Percentiles rank a stretch among this genome's conserved stretches.
Evolutionary conservation across 2,797 vertebrate species (phyloP).

Genomic region (Mionectes olivaceus): DNA sequence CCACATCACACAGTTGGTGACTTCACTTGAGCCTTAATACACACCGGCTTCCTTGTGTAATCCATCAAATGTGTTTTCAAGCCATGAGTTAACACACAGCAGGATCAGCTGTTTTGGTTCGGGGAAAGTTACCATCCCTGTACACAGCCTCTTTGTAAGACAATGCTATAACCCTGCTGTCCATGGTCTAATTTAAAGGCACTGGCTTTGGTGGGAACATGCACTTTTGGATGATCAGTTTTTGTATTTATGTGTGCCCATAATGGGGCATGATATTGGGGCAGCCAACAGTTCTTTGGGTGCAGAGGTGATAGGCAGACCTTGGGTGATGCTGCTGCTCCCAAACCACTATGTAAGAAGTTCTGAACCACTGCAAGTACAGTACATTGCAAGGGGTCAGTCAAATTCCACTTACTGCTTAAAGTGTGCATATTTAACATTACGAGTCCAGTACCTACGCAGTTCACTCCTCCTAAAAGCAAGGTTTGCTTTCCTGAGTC

Average conservation of each 20-base stretch:
- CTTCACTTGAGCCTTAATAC: background rate
- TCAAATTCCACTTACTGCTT: background rate
- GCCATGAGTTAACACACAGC: background rate
- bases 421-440: background rate
- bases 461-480: background rate
- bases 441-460: background rate
- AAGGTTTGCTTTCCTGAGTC: background rate
- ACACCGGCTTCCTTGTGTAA: background rate
- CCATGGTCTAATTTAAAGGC: background rate
- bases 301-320: background rate
- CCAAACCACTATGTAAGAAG: background rate
- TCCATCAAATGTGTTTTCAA: background rate
- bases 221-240: background rate
- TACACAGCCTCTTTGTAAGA: background rate
- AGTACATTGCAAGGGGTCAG: background rate
- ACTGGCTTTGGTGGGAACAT: background rate
- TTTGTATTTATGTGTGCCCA: background rate
- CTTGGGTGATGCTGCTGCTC: background rate
- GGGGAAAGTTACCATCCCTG: background rate
- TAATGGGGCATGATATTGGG: background rate
- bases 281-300: background rate
- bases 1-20: background rate
- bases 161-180: background rate
- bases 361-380: background rate
- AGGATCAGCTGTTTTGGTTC: background rate